Evolutionary conservation across 2,888 invertebrate species (phyloP), one percentile per base, ranked within the genome.

Genomic region (Agrilus mali): DNA sequence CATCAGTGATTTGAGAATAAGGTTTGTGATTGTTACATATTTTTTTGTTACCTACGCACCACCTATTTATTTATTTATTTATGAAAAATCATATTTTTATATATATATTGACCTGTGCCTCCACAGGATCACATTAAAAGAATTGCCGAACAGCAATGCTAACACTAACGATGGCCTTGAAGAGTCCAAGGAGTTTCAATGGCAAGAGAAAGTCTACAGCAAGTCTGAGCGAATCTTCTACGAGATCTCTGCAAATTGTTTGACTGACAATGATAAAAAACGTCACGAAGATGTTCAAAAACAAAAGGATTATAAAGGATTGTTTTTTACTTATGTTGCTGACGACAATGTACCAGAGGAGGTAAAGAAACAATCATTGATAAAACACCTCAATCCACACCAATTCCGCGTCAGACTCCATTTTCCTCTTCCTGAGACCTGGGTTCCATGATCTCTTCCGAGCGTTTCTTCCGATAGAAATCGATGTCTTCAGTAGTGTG

Each of bases 201-300:
- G 86, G 86, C 86, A 86, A 60, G 74, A 84, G 56, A 86, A 86
- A 65, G 61, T 73, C 1, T 78, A 83, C 45, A 78, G 79, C 49
- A 64, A 66, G 7, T 66, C 65, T 53, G 84, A 86, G 60, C 57
- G 72, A 8, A 69, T 74, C 40, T 71, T 72, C 43, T 84, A 79
- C 55, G 62, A 61, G 2, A 75, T 82, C 33, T 61, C 69, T 33
- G 70, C 71, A 35, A 80, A 81, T 55, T 85, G 84, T 52, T 53
- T 67, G 0, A 74, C 74, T 2, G 75, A 80, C 13, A 56, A 65
- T n/a, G 80, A 84, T 40, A 73, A 71, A 44, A 64, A 67, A 44
- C 79, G 78, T 52, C 68, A 75, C 51, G 59, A 63, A 16, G 61
- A 61, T 46, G 60, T 73, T 2, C 54, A 54, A 22, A 50, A 57